Conservation (phyloP, 2,888 invertebrate species). For the Lathronympha strigana region DNA sequence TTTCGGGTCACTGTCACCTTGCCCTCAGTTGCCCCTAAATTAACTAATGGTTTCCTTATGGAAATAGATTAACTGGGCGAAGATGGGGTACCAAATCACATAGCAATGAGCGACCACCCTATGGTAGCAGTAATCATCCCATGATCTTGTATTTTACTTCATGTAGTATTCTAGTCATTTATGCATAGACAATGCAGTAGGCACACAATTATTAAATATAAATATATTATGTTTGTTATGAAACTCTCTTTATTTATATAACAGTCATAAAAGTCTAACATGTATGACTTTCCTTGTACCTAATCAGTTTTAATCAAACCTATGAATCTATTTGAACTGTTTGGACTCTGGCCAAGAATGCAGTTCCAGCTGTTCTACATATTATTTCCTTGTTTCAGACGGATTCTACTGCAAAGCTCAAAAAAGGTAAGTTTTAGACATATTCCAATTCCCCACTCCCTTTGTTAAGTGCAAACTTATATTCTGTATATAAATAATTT, state of each 20-base stretch:
- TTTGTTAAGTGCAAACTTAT: conserved; percentile 11
- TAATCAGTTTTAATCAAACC: conserved; percentile 11
- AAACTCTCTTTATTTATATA: conserved; percentile 57
- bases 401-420: conserved; percentile 83
- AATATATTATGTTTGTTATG: conserved; percentile 47
- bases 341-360: conserved; percentile 51
- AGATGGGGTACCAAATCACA: conserved; percentile 24
- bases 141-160: conserved; percentile 22
- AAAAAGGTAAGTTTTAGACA: conserved; percentile 79
- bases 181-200: conserved; percentile 47
- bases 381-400: conserved; percentile 70
- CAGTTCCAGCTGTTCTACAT: conserved; percentile 35
- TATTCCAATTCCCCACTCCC: background rate
- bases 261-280: conserved; percentile 57
- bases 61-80: conserved; percentile 63
- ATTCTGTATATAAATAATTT: conserved; percentile 19
- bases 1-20: conserved; percentile 74
- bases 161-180: conserved; percentile 42
- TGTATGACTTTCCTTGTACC: conserved; percentile 4
- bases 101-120: too few species aligned
- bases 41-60: conserved; percentile 70
- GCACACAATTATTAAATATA: conserved; percentile 41
- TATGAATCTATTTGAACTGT: conserved; percentile 45
- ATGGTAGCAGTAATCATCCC: too few species aligned
- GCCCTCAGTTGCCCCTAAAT: conserved; percentile 57